phyloP scores from a whole-genome alignment of 1,140 invertebrate genomes.

The Dendrolimus kikuchii region DNA sequence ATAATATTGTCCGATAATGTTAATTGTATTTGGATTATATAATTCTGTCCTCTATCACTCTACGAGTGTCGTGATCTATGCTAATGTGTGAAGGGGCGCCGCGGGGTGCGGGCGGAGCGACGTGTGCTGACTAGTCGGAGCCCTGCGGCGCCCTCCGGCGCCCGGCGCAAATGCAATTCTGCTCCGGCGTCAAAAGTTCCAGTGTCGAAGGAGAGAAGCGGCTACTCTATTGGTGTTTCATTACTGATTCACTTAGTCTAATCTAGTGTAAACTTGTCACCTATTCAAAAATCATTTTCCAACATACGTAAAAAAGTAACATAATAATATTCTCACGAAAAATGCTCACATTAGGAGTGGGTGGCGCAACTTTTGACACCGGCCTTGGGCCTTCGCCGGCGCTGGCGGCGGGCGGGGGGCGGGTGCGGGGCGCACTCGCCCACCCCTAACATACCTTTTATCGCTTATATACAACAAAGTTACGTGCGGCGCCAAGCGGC shows the following conservation, averaged over 20 bases:
- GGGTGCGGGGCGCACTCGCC: slow-evolving; percentile 23
- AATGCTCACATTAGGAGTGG: slow-evolving; percentile 65
- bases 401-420: slow-evolving; percentile 8
- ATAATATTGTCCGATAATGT: slow-evolving; percentile 67
- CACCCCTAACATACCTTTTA: slow-evolving; percentile 33
- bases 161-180: slow-evolving; percentile 29
- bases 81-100: slow-evolving; percentile 44
- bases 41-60: slow-evolving; percentile 52
- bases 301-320: slow-evolving; percentile 54
- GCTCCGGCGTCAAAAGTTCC: slow-evolving; percentile 63
- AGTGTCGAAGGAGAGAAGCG: slow-evolving; percentile 68
- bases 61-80: slow-evolving; percentile 66
- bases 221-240: slow-evolving; percentile 72
- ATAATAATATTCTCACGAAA: slow-evolving; percentile 67
- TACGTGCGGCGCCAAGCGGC: slow-evolving; percentile 32
- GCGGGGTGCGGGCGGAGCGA: slow-evolving; percentile 20
- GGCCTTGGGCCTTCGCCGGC: slow-evolving; percentile 26
- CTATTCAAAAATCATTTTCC: slow-evolving; percentile 64
- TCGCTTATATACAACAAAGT: slow-evolving; percentile 66
- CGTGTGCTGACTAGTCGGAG: slow-evolving; percentile 17
- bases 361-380: slow-evolving; percentile 45
- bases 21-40: slow-evolving; percentile 46
- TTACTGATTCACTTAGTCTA: slow-evolving; percentile 72
- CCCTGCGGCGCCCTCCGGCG: slow-evolving; percentile 12
- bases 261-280: slow-evolving; percentile 69